Conservation (phyloP, 2,113 vertebrate species). For the Muntiacus reevesi region DNA sequence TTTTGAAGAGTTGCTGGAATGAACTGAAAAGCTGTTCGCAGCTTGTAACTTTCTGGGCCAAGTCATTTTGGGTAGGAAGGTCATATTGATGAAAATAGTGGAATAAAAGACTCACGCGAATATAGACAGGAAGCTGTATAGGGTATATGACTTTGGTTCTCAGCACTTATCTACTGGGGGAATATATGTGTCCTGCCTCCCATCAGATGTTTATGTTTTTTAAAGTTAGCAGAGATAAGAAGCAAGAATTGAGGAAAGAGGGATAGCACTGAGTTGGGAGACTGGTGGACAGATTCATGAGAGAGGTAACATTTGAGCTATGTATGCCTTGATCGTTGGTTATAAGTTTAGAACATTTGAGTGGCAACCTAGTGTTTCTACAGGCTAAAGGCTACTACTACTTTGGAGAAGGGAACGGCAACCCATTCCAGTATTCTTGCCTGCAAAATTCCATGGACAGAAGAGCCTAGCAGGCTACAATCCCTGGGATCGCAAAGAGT, state of each 20-base stretch:
- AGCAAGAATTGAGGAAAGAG: neutral
- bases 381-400: neutral
- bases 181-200: neutral
- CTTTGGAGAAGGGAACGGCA: neutral
- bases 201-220: neutral
- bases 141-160: neutral
- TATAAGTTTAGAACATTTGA: neutral
- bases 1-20: constrained; percentile 7
- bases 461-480: neutral
- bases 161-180: neutral
- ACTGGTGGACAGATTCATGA: neutral
- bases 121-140: neutral
- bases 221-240: neutral
- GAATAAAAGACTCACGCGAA: neutral
- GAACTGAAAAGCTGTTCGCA: neutral
- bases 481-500: neutral
- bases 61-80: neutral
- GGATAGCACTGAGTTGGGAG: neutral
- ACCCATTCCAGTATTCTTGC: neutral
- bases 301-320: too few species aligned
- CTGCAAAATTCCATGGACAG: neutral
- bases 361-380: neutral
- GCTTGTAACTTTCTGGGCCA: neutral
- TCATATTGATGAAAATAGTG: neutral
- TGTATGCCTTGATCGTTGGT: neutral